Percentiles rank a stretch among this genome's conserved stretches.
Conservation (phyloP, 2,797 vertebrate genomes). For the Manis pentadactyla region DNA sequence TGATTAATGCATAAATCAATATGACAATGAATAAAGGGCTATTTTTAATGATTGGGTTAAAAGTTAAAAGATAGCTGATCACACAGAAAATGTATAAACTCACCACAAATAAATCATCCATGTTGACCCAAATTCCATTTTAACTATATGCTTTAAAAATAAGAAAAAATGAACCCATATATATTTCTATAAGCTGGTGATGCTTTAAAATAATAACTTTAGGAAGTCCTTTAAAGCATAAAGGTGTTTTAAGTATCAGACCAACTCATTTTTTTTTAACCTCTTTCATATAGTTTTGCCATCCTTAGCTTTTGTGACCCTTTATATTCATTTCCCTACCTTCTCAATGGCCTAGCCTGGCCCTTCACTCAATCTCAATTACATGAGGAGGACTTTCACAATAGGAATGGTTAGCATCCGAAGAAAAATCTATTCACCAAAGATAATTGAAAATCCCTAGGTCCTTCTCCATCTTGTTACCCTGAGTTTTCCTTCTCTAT, state of each 20-base stretch:
- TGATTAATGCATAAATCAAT: neutral
- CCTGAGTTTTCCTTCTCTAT: slow-evolving; percentile 49
- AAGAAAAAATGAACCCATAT: neutral
- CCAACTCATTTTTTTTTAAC: neutral
- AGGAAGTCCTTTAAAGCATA: slow-evolving; percentile 4
- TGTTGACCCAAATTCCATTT: neutral
- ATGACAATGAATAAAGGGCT: neutral
- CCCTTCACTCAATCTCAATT: slow-evolving; percentile 47
- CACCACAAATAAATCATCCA: neutral
- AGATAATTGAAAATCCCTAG: slow-evolving; percentile 75
- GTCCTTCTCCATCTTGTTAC: slow-evolving; percentile 43
- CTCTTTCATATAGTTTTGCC: neutral
- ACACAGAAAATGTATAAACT: neutral
- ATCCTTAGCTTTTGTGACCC: slow-evolving; percentile 32
- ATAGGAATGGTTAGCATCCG: slow-evolving; percentile 55
- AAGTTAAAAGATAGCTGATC: neutral
- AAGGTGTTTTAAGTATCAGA: neutral
- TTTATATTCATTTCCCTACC: slow-evolving; percentile 55
- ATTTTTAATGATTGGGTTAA: neutral
- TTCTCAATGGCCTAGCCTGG: slow-evolving; percentile 24
- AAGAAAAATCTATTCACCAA: slow-evolving; percentile 75
- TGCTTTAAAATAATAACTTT: neutral
- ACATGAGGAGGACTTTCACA: slow-evolving; percentile 52
- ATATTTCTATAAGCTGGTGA: neutral
- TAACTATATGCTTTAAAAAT: neutral